These are phyloP conservation scores for Syrmaticus mikado DNA, from an alignment of 2,113 vertebrate genomes.

Conservation along the genomic window DNA sequence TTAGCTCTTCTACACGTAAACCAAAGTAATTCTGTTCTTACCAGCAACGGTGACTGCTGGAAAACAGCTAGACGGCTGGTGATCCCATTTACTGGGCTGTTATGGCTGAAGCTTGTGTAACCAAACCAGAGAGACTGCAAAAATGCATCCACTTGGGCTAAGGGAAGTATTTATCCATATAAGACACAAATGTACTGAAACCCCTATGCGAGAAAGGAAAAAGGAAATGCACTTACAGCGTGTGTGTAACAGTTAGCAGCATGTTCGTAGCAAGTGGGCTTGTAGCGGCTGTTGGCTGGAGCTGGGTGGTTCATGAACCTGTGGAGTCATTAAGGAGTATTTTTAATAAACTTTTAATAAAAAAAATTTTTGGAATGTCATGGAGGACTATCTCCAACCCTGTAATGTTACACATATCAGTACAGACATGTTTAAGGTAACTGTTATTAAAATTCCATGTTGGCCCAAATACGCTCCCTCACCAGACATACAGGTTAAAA, in stretches of 20 bases:
- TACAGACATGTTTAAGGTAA: neutral
- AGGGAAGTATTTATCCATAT: neutral
- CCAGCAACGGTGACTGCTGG: neutral
- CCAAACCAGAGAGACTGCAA: neutral
- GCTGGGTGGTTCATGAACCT: conserved; percentile 99
- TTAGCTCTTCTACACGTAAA: neutral
- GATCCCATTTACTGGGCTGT: neutral
- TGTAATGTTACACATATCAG: rapidly evolving
- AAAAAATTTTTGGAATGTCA: neutral
- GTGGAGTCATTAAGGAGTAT: conserved; percentile 58
- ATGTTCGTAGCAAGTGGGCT: conserved; percentile 96
- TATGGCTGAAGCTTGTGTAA: neutral
- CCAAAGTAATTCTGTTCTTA: neutral
- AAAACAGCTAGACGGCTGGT: too few species aligned
- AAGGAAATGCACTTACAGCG: conserved; percentile 82
- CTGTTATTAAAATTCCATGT: neutral
- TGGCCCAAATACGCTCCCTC: neutral
- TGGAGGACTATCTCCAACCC: neutral
- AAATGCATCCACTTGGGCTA: neutral
- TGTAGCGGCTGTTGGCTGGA: conserved; percentile 95
- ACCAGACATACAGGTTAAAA: neutral
- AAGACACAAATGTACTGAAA: neutral
- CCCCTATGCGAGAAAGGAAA: too few species aligned
- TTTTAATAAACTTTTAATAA: neutral
- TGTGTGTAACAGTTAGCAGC: conserved; percentile 99